Evolutionary conservation across 2,113 vertebrate genomes (phyloP).

Genomic region (Mugil cephalus): DNA sequence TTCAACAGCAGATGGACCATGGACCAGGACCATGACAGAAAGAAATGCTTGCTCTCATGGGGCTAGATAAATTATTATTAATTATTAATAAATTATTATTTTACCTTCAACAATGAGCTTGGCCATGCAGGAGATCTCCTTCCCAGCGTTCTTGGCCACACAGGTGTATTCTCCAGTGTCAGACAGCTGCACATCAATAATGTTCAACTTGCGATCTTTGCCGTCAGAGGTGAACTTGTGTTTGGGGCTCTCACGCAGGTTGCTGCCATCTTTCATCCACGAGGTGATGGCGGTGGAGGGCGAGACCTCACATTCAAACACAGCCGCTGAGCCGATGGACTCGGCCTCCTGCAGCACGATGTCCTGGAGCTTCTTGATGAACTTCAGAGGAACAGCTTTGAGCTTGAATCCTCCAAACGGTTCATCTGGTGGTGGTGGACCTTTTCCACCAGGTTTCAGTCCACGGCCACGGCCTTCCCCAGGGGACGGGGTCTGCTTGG

Average conservation of each 20-base stretch:
- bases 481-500: slow-evolving; percentile 95
- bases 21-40: no score
- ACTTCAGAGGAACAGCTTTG: slow-evolving; percentile 96
- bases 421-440: slow-evolving; percentile 91
- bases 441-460: slow-evolving; percentile 91
- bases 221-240: slow-evolving; percentile 97
- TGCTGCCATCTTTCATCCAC: slow-evolving; percentile 98
- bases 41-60: no score
- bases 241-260: slow-evolving; percentile 95
- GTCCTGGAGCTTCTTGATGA: slow-evolving; percentile 96
- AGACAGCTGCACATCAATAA: slow-evolving; percentile 96
- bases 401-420: slow-evolving; percentile 95
- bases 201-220: slow-evolving; percentile 95
- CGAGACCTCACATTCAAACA: slow-evolving; percentile 97
- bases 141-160: slow-evolving; percentile 93
- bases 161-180: slow-evolving; percentile 98
- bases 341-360: slow-evolving; percentile 94
- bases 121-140: slow-evolving; percentile 94
- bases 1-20: no score
- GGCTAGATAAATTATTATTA: neutral
- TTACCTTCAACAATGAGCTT: slow-evolving; percentile 98
- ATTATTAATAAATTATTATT: no score
- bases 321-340: slow-evolving; percentile 93
- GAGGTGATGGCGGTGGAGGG: slow-evolving; percentile 94
- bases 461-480: slow-evolving; percentile 92